Evolutionary conservation across 1,140 invertebrate species (phyloP).

Genomic region (Luehdorfia chinensis): DNA sequence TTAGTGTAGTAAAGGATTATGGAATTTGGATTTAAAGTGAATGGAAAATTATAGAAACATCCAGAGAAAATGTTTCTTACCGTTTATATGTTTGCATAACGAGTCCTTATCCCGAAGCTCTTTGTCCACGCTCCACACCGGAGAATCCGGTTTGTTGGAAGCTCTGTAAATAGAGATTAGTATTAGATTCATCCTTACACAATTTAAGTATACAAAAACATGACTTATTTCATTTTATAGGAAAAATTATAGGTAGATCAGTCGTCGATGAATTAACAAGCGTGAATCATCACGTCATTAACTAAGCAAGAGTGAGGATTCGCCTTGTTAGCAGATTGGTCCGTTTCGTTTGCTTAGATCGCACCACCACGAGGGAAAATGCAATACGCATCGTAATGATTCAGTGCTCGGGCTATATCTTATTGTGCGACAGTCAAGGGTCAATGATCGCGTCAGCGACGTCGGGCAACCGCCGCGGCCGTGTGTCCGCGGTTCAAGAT

Average conservation of each 20-base stretch:
- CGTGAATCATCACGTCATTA: conserved; percentile 2
- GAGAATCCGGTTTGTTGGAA: conserved; percentile 63
- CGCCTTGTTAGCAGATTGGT: background rate
- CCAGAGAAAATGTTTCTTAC: too few relatives aligned
- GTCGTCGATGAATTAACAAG: conserved; percentile 9
- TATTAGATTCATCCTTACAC: background rate
- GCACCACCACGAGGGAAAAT: conserved; percentile 13
- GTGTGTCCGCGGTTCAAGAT: conserved; percentile 46
- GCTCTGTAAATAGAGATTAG: conserved; percentile 40
- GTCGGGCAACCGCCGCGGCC: conserved; percentile 23
- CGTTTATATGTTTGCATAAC: conserved; percentile 62
- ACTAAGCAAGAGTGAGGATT: background rate
- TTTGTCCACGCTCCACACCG: conserved; percentile 56
- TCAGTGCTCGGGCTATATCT: conserved; percentile 49
- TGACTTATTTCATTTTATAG: conserved; percentile 1
- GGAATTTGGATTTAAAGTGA: too few relatives aligned
- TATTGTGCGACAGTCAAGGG: conserved; percentile 50
- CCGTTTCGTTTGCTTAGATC: background rate
- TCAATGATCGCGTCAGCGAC: conserved; percentile 47
- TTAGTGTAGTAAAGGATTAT: too few relatives aligned
- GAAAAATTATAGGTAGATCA: conserved; percentile 15
- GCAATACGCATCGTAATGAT: conserved; percentile 29
- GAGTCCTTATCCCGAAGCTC: conserved; percentile 58
- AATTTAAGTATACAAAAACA: conserved; percentile 1
- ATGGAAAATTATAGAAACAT: too few relatives aligned